Evolutionary conservation across 1,140 invertebrate species (phyloP).

Genomic region (Rhagoletis zephyria): DNA sequence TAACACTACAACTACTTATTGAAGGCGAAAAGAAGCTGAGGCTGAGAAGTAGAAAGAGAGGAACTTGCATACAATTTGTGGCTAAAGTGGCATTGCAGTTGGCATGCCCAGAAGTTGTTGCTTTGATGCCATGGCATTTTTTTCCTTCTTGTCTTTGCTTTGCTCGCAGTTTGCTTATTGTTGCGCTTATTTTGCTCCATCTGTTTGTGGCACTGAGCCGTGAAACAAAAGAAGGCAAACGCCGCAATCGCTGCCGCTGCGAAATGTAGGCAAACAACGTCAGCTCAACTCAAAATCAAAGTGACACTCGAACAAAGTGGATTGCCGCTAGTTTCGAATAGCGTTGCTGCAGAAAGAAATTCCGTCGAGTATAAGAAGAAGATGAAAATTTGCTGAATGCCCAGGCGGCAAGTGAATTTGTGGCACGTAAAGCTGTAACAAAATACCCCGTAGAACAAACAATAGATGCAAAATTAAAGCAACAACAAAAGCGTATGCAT

Average conservation of each 20-base stretch:
- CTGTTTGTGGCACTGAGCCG: background rate
- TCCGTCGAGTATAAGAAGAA: background rate
- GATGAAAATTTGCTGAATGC: constrained; percentile 14
- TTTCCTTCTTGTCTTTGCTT: background rate
- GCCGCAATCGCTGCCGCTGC: background rate
- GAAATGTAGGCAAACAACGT: background rate
- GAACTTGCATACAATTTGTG: constrained; percentile 18
- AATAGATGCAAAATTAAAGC: background rate
- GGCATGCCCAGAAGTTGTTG: background rate
- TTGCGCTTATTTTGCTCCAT: background rate
- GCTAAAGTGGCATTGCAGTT: constrained; percentile 29
- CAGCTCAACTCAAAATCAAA: constrained; percentile 38
- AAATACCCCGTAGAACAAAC: background rate
- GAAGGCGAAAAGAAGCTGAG: background rate
- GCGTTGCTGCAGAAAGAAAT: background rate
- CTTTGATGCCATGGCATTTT: background rate
- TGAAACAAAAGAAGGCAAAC: constrained; percentile 6
- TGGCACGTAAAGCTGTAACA: background rate
- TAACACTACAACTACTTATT: background rate
- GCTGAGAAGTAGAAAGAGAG: background rate
- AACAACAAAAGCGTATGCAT: background rate
- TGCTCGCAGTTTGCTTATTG: background rate
- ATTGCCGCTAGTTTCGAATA: constrained; percentile 34
- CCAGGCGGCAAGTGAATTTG: constrained; percentile 41
- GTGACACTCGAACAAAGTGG: constrained; percentile 46